Evolutionary conservation across 2,888 invertebrate genomes (phyloP).

Genomic region (Yponomeuta malinellus): DNA sequence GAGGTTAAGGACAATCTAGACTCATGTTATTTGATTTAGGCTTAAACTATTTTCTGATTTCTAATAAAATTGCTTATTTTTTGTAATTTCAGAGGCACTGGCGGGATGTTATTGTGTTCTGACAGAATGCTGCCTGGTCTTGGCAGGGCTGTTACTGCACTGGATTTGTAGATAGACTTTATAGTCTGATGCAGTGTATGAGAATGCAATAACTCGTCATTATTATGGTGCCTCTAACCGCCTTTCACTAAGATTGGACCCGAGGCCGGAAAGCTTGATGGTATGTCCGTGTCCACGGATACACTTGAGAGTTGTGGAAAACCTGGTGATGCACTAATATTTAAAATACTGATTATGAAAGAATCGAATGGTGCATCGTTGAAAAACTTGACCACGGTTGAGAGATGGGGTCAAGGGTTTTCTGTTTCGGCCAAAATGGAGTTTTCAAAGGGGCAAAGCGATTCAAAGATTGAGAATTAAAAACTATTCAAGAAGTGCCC

Average conservation of each 20-base stretch:
- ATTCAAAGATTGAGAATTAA: conserved; percentile 15
- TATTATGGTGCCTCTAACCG: conserved; percentile 68
- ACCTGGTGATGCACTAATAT: conserved; percentile 68
- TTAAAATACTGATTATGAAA: conserved; percentile 1
- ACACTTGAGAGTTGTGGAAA: conserved; percentile 61
- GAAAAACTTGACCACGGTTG: conserved; percentile 73
- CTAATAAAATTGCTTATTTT: conserved; percentile 55
- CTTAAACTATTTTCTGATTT: not conserved
- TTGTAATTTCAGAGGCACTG: conserved; percentile 90
- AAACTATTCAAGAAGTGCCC: conserved; percentile 30
- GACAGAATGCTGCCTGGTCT: conserved; percentile 64
- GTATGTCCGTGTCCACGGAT: conserved; percentile 71
- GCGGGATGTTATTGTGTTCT: conserved; percentile 82
- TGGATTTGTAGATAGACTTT: conserved; percentile 60
- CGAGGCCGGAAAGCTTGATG: conserved; percentile 75
- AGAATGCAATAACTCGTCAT: conserved; percentile 78
- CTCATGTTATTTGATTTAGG: not conserved
- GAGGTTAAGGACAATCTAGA: not conserved
- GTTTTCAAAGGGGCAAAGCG: conserved; percentile 61
- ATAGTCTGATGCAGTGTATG: conserved; percentile 56
- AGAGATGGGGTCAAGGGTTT: conserved; percentile 72
- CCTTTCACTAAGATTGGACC: conserved; percentile 74
- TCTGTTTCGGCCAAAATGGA: conserved; percentile 72
- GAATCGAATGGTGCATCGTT: conserved; percentile 58
- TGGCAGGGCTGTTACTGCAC: conserved; percentile 66